These are phyloP conservation scores for Stegodyphus dumicola DNA, from an alignment of 1,140 invertebrate genomes.

Conservation along the genomic window DNA sequence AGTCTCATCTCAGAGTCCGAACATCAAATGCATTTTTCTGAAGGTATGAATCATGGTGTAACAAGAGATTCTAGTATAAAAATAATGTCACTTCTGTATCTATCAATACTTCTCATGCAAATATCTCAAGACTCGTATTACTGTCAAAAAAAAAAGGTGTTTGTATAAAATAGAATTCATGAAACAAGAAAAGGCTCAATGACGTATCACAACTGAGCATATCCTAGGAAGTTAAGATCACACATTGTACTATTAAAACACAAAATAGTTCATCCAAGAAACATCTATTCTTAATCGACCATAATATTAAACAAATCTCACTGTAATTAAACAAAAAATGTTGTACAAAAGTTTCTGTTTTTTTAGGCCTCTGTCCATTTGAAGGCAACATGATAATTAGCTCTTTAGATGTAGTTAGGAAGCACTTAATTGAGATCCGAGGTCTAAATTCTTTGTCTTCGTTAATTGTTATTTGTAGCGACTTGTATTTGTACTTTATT, in stretches of 20 bases:
- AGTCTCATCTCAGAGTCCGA: background rate
- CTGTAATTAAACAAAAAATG: background rate
- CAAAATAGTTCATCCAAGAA: background rate
- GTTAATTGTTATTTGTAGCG: background rate
- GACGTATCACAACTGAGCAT: constrained; percentile 47
- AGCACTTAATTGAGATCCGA: constrained; percentile 43
- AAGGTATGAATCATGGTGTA: background rate
- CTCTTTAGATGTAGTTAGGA: constrained; percentile 20
- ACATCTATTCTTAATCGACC: too few species aligned
- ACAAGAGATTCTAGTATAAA: constrained; percentile 51
- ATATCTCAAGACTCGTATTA: too few species aligned
- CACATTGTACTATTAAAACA: constrained; percentile 11
- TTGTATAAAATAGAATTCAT: constrained; percentile 24
- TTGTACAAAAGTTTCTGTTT: background rate
- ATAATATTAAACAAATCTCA: background rate
- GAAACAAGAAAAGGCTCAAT: constrained; percentile 31
- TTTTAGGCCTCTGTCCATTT: background rate
- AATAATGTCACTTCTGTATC: constrained; percentile 25
- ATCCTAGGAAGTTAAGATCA: constrained; percentile 23
- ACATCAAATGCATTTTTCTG: background rate
- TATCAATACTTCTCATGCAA: background rate
- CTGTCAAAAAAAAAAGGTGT: background rate
- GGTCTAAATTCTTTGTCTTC: background rate
- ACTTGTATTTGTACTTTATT: background rate
- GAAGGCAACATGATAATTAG: background rate